Evolutionary conservation across 2,888 invertebrate genomes (phyloP).

Genomic region (Chymomyza amoena): DNA sequence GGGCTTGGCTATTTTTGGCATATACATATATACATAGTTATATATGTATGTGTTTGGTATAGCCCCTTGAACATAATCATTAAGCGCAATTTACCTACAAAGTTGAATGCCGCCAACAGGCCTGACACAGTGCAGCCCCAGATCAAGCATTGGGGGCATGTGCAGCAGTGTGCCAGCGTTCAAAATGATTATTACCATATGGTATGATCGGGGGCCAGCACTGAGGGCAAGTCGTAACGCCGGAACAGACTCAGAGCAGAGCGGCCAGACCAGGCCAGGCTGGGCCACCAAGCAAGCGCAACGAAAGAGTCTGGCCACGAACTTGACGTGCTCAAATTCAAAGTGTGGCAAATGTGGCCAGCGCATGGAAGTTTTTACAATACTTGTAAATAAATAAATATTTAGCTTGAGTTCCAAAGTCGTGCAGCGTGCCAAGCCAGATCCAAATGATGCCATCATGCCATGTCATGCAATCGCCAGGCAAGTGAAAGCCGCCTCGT

Average conservation of each 20-base stretch:
- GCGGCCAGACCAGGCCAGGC: background rate
- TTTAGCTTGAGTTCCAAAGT: conserved; percentile 11
- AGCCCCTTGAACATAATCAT: conserved; percentile 69
- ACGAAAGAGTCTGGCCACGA: conserved; percentile 70
- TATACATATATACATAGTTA: conserved; percentile 45
- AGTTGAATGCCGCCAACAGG: conserved; percentile 65
- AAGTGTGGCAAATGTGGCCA: conserved; percentile 63
- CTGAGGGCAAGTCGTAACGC: background rate
- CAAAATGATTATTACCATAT: conserved; percentile 71
- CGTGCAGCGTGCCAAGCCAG: background rate
- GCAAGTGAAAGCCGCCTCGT: conserved; percentile 52
- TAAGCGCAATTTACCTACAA: conserved; percentile 73
- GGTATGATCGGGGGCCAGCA: background rate
- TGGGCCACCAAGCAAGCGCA: conserved; percentile 67
- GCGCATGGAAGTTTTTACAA: conserved; percentile 10
- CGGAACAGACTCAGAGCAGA: no score
- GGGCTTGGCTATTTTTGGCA: conserved; percentile 48
- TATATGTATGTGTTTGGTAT: conserved; percentile 29
- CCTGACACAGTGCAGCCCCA: background rate
- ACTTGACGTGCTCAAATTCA: conserved; percentile 68
- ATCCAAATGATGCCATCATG: background rate
- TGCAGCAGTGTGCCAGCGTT: conserved; percentile 34
- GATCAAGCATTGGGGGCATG: no score
- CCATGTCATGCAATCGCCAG: background rate
- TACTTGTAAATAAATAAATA: conserved; percentile 34